These are phyloP conservation scores for Cydia amplana DNA, from an alignment of 1,140 invertebrate genomes.

Conservation along the genomic window DNA sequence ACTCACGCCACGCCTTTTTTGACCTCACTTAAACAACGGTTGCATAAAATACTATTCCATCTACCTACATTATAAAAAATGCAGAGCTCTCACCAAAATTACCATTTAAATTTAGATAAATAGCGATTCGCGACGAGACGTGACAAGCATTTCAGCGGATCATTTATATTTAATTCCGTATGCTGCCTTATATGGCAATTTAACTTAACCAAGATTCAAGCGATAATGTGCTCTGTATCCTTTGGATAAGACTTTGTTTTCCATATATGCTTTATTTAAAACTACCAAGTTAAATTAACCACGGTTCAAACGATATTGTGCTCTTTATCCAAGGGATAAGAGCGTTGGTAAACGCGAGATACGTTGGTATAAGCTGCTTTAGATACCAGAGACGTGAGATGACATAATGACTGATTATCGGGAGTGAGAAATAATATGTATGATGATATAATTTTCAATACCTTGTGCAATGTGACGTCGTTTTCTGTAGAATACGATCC, in stretches of 20 bases:
- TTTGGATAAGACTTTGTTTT: too few relatives aligned
- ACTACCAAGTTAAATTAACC: background rate
- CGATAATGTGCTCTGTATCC: too few relatives aligned
- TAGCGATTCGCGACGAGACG: background rate
- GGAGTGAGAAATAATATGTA: background rate
- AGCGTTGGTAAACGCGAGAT: background rate
- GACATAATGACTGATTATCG: slow-evolving; percentile 4
- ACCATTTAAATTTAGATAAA: slow-evolving; percentile 9
- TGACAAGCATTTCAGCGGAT: background rate
- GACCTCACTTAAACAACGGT: too few relatives aligned
- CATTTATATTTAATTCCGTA: slow-evolving; percentile 6
- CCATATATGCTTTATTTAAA: too few relatives aligned
- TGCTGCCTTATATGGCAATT: background rate
- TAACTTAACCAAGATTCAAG: too few relatives aligned
- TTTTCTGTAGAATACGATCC: too few relatives aligned
- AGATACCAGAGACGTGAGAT: background rate
- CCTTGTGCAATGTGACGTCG: too few relatives aligned
- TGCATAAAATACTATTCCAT: too few relatives aligned
- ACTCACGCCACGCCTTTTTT: too few relatives aligned
- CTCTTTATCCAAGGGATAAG: background rate
- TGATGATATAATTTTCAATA: too few relatives aligned
- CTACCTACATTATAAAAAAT: too few relatives aligned
- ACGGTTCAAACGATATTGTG: background rate
- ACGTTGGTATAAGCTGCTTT: background rate
- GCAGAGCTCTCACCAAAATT: background rate